Base-by-base conservation (phyloP, 2,888 invertebrate genomes). In the Pristionchus fissidentatus region DNA sequence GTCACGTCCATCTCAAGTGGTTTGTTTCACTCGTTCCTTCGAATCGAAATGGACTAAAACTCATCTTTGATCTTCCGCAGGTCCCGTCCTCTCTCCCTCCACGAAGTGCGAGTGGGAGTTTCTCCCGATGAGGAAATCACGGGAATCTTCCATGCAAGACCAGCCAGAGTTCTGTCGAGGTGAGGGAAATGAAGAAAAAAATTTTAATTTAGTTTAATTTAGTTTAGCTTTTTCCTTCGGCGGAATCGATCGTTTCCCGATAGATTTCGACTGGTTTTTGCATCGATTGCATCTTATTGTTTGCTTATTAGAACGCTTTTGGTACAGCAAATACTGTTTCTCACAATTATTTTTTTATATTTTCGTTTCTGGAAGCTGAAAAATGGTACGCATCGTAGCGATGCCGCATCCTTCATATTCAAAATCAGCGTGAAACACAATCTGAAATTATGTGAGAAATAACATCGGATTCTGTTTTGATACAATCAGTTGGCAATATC, bases 91-190 rank as follows among this genome's bases (percentile, higher is more conserved):
- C 80, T 62, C 2, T 62, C 60, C 60, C 60, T 57, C n/a, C 80
- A 80, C 62, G 80, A 80, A 29, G 43, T 80, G 32, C 29, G 62
- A 3, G 62, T 80, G 7, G 60, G 35, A 29, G 26, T 41, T 22
- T 43, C 60, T 19, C 60, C 80, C 19, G 80, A 80, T 52, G 60
- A 62, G 29, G 60, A 62, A 38, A 62, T 57, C 0, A n/a, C 43
- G 22, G 80, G 80, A 38, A 80, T 80, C 13, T 80, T 80, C 43
- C 80, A 80, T 29, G 80, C 80, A 43, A 80, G 60, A 43, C 80
- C 60, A 41, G 80, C 41, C 19, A 80, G 41, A 43, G 62, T 80
- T 19, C 80, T 80, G 22, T 80, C 80, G 43, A 80, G 80, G 80
- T 80, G 19, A n/a, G 55, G n/a, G n/a, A n/a, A n/a, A n/a, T n/a